These are phyloP conservation scores for Drosophila macrothrix DNA, from an alignment of 2,888 invertebrate species.

Conservation along the genomic window DNA sequence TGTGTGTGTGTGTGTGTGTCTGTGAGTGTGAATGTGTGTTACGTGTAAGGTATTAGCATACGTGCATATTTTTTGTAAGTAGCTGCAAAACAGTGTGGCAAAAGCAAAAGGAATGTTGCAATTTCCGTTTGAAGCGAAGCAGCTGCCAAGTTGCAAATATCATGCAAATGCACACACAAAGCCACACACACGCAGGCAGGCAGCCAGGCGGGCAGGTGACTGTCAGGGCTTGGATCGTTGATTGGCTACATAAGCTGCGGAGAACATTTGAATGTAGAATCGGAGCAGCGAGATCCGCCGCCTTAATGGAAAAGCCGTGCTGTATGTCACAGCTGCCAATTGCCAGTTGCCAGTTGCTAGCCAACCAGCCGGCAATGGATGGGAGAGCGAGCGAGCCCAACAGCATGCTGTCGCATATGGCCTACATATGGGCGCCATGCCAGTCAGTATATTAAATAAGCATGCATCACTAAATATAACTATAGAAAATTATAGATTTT, in stretches of 20 bases:
- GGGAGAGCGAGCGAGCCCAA: not conserved
- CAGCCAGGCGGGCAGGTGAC: constrained; percentile 20
- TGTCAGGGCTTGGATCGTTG: constrained; percentile 58
- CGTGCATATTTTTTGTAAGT: constrained; percentile 47
- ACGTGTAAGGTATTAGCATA: constrained; percentile 51
- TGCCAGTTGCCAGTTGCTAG: constrained; percentile 23
- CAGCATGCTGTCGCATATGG: constrained; percentile 31
- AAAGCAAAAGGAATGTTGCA: constrained; percentile 60
- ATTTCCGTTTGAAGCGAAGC: constrained; percentile 65
- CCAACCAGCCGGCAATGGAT: constrained; percentile 12
- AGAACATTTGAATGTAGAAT: constrained; percentile 12
- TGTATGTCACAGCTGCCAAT: constrained; percentile 46
- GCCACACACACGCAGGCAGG: constrained; percentile 9
- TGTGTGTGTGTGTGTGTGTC: constrained; percentile 4
- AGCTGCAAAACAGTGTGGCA: constrained; percentile 32
- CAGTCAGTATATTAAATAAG: constrained; percentile 27
- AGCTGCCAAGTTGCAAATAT: constrained; percentile 64
- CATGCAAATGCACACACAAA: constrained; percentile 34
- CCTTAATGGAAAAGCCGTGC: constrained; percentile 71
- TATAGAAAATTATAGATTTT: not conserved
- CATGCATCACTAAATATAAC: constrained; percentile 12
- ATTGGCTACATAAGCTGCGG: constrained; percentile 61
- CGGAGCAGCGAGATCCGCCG: constrained; percentile 30
- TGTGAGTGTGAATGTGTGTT: constrained; percentile 4
- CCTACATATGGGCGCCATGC: constrained; percentile 38